Evolutionary conservation across 2,888 invertebrate genomes (phyloP).

Genomic region (Cantharis rustica): DNA sequence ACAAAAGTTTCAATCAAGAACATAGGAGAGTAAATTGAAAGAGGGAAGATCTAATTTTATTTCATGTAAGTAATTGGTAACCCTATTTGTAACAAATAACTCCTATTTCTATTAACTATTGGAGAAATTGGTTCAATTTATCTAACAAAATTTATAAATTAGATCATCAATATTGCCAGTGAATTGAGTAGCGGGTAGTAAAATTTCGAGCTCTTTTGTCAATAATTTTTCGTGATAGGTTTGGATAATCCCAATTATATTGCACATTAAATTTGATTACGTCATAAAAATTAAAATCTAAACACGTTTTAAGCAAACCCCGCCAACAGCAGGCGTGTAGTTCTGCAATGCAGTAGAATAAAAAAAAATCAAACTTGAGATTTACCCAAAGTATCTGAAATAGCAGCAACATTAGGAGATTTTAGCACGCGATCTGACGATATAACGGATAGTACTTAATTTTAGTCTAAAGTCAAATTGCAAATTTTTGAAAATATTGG

Average conservation of each 20-base stretch:
- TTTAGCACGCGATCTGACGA: background rate
- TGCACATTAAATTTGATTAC: background rate
- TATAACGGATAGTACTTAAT: background rate
- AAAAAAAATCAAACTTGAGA: background rate
- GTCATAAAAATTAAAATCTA: background rate
- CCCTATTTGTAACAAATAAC: background rate
- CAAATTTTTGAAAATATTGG: background rate
- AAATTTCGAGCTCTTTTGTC: background rate
- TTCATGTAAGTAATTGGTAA: background rate
- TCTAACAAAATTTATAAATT: background rate
- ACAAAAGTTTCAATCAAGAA: background rate
- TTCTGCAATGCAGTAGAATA: conserved; percentile 3
- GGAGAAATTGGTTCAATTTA: background rate
- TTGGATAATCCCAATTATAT: background rate
- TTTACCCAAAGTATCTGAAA: background rate
- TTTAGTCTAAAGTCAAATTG: background rate
- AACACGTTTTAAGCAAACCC: background rate
- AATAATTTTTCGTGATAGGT: no score
- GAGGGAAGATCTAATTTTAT: background rate
- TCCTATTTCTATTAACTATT: background rate
- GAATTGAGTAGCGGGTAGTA: background rate
- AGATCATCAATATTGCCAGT: background rate
- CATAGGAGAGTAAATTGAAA: background rate
- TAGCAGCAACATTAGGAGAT: background rate
- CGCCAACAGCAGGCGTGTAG: background rate